Conservation (phyloP, 2,888 invertebrate species). For the Macrophya annulata region DNA sequence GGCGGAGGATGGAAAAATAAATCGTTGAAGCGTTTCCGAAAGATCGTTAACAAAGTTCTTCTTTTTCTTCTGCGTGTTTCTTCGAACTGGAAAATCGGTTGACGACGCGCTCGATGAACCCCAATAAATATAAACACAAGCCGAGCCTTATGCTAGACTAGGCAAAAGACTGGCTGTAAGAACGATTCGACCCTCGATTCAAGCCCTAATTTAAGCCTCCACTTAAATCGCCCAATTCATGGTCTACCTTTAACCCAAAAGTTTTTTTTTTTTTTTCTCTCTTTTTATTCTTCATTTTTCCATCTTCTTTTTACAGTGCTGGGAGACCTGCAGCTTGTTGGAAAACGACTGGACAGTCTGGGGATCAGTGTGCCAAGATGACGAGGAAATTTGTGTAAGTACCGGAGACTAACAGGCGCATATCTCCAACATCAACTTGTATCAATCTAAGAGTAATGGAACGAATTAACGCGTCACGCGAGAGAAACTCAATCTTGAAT, state of each 20-base stretch:
- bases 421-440: constrained; percentile 18
- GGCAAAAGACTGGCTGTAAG: background rate
- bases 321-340: constrained; percentile 75
- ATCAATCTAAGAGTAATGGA: constrained; percentile 40
- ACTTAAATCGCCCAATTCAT: constrained; percentile 74
- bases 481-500: constrained; percentile 45
- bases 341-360: constrained; percentile 74
- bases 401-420: constrained; percentile 54
- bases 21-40: constrained; percentile 65
- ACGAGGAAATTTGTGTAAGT: constrained; percentile 73
- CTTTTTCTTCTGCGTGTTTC: constrained; percentile 65
- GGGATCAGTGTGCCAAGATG: constrained; percentile 74
- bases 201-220: constrained; percentile 54
- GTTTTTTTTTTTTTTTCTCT: constrained; percentile 58
- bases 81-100: constrained; percentile 65
- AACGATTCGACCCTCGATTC: constrained; percentile 51
- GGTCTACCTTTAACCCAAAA: constrained; percentile 59
- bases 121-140: constrained; percentile 79
- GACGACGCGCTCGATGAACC: constrained; percentile 67
- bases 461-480: constrained; percentile 47
- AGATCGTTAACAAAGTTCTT: constrained; percentile 72
- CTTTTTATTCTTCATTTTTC: constrained; percentile 62
- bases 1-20: constrained; percentile 16
- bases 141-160: background rate
- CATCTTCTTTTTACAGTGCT: constrained; percentile 74